Evolutionary conservation across 2,888 invertebrate species (phyloP), one percentile per base, ranked within the genome.

Genomic region (Platerodrilus igneus): DNA sequence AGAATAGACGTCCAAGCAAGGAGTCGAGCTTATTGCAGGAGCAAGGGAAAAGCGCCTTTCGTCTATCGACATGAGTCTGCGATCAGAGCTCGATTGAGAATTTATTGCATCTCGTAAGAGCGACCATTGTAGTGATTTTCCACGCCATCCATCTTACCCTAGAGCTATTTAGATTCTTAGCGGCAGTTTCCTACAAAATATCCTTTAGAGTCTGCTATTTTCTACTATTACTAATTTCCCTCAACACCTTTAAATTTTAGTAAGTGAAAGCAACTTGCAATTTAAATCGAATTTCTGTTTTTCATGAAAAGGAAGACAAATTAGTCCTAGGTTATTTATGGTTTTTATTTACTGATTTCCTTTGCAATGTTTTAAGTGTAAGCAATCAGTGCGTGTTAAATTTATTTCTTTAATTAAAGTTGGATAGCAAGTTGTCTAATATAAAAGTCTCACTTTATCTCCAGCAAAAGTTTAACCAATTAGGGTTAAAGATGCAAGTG

Each of bases 81-180:
- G 46, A 46, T 42, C 41, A 43, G 47, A 47, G 32, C 53, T 50
- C 56, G 52, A 60, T 59, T 47, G 48, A 31, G 47, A 51, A 59
- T 62, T 60, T 62, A 62, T 61, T 56, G 57, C 56, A 57, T 58
- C 56, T 57, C 50, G 56, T 55, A 57, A 57, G 55, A 53, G 48
- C 52, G 53, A 56, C 57, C 57, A 57, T 50, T 61, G 60, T 60
- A 59, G 58, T 61, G 62, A 63, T 63, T 63, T 61, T 63, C 60
- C 57, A 47, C 49, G 56, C 57, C 53, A 61, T 63, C 53, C 59
- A 52, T 63, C 62, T 61, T 58, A 38, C 46, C 49, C 48, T 42
- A 33, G 29, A 51, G 52, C 57, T 50, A 56, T 57, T 56, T 56
- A 53, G 55, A 56, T 56, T 55, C 57, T 56, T 56, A 45, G 46